Evolutionary conservation across 2,888 invertebrate species (phyloP).

Genomic region (Drosophila rubida): DNA sequence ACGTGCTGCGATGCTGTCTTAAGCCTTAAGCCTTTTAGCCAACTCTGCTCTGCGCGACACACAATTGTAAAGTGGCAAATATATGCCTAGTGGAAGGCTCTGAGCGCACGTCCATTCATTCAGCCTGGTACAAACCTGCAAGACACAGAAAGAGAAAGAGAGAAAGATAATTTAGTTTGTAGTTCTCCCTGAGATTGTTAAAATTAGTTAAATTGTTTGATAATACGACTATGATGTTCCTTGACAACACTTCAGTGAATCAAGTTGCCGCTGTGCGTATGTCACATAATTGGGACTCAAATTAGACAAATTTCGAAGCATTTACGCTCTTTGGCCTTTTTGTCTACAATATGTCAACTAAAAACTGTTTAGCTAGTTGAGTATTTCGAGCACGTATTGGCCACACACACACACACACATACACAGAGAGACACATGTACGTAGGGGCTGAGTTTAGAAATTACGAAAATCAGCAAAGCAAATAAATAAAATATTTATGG

Average conservation of each 20-base stretch:
- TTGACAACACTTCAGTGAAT: background rate
- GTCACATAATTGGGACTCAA: conserved; percentile 38
- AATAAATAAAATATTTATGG: conserved; percentile 79
- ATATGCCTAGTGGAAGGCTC: conserved; percentile 21
- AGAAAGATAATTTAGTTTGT: background rate
- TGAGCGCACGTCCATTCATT: conserved; percentile 6
- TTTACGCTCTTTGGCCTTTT: conserved; percentile 22
- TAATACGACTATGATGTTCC: background rate
- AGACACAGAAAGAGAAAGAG: conserved; percentile 33
- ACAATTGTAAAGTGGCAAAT: conserved; percentile 30
- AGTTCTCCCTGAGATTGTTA: background rate
- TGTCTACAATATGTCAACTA: conserved; percentile 45
- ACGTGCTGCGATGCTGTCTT: conserved; percentile 29
- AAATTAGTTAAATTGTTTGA: background rate
- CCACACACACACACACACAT: conserved; percentile 19
- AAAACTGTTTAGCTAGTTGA: conserved; percentile 47
- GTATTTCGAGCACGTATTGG: conserved; percentile 67
- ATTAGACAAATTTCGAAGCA: conserved; percentile 29
- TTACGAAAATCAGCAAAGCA: conserved; percentile 71
- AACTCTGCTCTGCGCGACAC: background rate
- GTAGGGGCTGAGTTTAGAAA: conserved; percentile 19
- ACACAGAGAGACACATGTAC: no score
- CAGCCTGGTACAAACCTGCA: conserved; percentile 48
- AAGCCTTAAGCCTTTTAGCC: conserved; percentile 19
- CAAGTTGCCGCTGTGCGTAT: conserved; percentile 31